Base-by-base conservation (phyloP, 2,888 invertebrate genomes). In the Tubulanus polymorphus region DNA sequence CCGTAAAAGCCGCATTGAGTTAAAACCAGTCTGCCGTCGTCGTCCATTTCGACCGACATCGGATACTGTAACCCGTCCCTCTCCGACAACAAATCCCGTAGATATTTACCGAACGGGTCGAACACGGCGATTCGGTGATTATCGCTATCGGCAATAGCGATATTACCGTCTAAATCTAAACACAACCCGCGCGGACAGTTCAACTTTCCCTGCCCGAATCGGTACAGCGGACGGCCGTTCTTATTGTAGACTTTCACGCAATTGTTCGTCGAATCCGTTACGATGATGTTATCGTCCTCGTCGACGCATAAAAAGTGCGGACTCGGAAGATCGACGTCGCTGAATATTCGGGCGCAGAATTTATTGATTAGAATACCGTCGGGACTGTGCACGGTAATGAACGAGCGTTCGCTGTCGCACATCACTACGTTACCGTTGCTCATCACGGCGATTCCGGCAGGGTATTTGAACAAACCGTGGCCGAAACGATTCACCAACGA, bases 181-280 rank as follows among this genome's bases (percentile, higher is more conserved):
- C 48, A 51, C 6, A 62, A 32, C 18, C 62, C 62, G 2, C 62
- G 30, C 10, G 62, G 62, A 30, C 49, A 55, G 10, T 26, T 18
- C 46, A 62, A 54, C 8, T 53, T 26, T 1, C 25, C 25, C 45
- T 57, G 55, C 20, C 26, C 37, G 55, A 57, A 55, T 15, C 41
- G 5, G 23, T 41, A 41, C 35, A 60, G 29, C 5, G 41, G 41
- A 20, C 47, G 46, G 12, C 62, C 62, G 8, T 27, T 55, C 23
- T 28, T 46, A 18, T 26, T 55, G 51, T 60, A 62, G 3, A 53
- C 57, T 47, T 55, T 60, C 27, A 62, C 60, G 23, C n/a, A 26
- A 47, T 57, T 57, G 53, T 62, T 62, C 20, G 54, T 35, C n/a
- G n/a, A 50, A 28, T 62, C 62, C 10, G 57, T 51, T 8, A 61